Conservation (phyloP, 2,113 vertebrate species). For the Phaethon lepturus region DNA sequence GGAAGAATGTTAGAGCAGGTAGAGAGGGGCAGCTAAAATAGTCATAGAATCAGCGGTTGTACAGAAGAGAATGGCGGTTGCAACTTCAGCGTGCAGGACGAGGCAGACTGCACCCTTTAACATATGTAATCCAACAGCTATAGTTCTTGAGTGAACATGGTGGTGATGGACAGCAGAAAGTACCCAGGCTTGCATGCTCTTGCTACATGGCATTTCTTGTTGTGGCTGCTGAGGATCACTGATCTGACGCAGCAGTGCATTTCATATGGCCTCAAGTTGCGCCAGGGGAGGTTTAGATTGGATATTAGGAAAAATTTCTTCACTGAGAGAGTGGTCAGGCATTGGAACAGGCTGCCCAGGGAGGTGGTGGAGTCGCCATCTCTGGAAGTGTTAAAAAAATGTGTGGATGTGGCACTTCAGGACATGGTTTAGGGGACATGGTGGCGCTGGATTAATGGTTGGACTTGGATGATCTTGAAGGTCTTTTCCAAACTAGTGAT, state of each 20-base stretch:
- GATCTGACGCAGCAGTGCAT: background rate
- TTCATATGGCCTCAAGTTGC: no score
- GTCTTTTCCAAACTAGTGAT: no score
- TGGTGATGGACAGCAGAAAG: background rate
- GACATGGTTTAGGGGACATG: no score
- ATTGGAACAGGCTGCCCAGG: no score
- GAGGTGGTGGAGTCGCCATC: no score
- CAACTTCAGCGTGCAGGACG: background rate
- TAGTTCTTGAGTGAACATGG: background rate
- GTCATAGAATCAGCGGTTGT: background rate
- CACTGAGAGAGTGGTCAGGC: no score
- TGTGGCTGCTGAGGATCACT: background rate
- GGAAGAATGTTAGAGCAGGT: background rate
- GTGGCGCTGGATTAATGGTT: no score
- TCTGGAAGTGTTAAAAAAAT: no score
- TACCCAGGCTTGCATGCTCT: background rate
- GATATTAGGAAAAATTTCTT: no score
- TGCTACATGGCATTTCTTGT: background rate
- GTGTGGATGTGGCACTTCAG: no score
- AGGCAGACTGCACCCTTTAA: background rate
- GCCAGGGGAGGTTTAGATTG: no score
- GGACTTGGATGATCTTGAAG: no score
- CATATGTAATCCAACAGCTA: accelerated
- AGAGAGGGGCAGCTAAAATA: background rate
- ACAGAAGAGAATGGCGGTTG: background rate